A percentile compares a stretch with the other conserved stretches of the same genome.
phyloP scores from a whole-genome alignment of 2,888 invertebrate genomes.

The Acanthosepion pharaonis region DNA sequence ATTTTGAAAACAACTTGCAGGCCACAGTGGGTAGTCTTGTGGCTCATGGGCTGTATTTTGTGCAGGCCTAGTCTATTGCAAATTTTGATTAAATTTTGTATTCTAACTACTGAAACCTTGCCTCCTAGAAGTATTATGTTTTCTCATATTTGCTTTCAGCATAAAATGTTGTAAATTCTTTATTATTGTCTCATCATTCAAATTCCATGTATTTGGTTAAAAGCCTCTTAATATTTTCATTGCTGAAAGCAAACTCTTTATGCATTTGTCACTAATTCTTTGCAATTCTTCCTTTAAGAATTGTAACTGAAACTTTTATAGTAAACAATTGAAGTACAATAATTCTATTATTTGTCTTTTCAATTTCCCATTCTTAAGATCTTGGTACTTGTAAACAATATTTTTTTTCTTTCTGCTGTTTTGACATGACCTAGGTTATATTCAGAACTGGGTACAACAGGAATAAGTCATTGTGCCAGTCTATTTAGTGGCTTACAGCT shows the following conservation, averaged over 20 bases:
- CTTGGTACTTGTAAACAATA: not conserved
- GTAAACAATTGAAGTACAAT: not conserved
- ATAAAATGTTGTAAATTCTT: not conserved
- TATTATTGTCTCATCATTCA: not conserved
- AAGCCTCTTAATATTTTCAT: not conserved
- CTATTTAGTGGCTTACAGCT: not conserved
- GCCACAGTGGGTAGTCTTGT: too few species aligned
- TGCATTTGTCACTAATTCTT: not conserved
- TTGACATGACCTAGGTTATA: slow-evolving; percentile 4
- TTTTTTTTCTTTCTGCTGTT: not conserved
- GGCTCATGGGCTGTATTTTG: too few species aligned
- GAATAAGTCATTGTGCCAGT: not conserved
- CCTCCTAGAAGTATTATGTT: not conserved
- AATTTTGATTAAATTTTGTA: not conserved
- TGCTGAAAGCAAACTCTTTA: not conserved
- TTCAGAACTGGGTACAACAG: not conserved
- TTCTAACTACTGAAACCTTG: not conserved
- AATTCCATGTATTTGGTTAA: not conserved
- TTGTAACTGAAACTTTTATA: slow-evolving; percentile 14
- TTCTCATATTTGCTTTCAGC: not conserved
- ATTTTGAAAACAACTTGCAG: too few species aligned
- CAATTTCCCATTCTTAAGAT: not conserved
- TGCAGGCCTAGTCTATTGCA: not conserved
- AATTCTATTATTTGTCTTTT: not conserved
- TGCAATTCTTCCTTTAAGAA: not conserved